Evolutionary conservation across 2,797 vertebrate species (phyloP), one percentile per base, ranked within the genome.

Genomic region (Leptoclinus maculatus): DNA sequence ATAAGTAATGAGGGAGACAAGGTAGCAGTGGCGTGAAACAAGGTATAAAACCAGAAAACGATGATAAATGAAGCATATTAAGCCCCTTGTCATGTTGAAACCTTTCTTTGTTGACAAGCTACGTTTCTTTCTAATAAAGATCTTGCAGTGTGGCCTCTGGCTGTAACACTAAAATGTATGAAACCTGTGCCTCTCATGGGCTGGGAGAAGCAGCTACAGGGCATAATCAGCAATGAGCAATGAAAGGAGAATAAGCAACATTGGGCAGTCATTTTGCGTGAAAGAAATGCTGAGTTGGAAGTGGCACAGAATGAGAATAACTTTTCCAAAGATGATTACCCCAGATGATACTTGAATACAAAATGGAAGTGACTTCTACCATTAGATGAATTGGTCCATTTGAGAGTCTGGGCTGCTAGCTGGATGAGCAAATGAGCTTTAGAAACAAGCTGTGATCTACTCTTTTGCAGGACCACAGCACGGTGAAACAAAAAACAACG

Each of bases 311-410:
- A 21, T 66, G 65, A 58, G 49, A 81, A 63, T 62, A 63, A 66
- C 56, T 75, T 78, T 75, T 47, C 45, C 43, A 51, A 25, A 71
- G 49, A 82, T 57, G 39, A 81, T 74, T 59, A 54, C 43, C 8
- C 57, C 16, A 1, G 19, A 72, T 67, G 39, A 68, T 29, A 59
- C 32, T 77, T 75, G 56, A 69, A 60, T 74, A 76, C 36, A 71
- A 23, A 83, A 72, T 38, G 17, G 56, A 80, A 73, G 51, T 16
- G 38, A 67, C 39, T 49, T 75, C 27, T 43, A 36, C 67, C 70
- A 17, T 60, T 29, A 53, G 34, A 63, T 32, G 59, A 74, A 84
- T 65, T 72, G 70, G 43, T 81, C n/a, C 43, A 58, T 71, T 54
- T 67, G n/a, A 29, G 56, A 71, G 2, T 53, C 23, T n/a, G 45